These are phyloP conservation scores for Eulemur rubriventer DNA, from an alignment of 2,797 vertebrate genomes.

Conservation along the genomic window DNA sequence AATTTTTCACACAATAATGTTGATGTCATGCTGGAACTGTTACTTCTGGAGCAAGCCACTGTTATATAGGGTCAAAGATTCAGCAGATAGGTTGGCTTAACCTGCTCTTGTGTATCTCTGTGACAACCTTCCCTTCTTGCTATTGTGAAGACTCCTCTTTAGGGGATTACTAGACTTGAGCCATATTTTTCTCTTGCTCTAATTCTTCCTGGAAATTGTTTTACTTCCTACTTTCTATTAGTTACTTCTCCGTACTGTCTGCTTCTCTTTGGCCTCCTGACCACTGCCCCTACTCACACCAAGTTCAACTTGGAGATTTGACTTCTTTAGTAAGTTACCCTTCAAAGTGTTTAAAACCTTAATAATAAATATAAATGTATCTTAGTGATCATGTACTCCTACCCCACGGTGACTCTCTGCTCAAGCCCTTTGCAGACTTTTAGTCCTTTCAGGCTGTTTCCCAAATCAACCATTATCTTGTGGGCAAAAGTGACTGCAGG, in stretches of 20 bases:
- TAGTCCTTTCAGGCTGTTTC: not conserved
- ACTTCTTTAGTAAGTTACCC: not conserved
- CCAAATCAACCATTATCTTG: not conserved
- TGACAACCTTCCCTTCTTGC: not conserved
- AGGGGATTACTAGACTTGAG: not conserved
- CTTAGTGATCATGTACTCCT: not conserved
- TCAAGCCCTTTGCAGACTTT: not conserved
- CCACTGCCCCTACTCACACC: too few relatives aligned
- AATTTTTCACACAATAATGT: not conserved
- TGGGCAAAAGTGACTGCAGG: not conserved
- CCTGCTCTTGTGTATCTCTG: not conserved
- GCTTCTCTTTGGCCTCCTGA: not conserved
- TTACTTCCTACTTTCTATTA: not conserved
- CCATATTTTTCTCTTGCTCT: not conserved
- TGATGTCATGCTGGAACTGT: not conserved
- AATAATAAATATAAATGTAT: not conserved
- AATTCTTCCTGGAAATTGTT: not conserved
- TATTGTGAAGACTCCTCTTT: not conserved
- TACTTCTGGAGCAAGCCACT: not conserved
- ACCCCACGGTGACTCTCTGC: not conserved
- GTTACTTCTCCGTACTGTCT: not conserved
- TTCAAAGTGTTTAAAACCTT: not conserved
- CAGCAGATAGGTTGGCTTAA: not conserved
- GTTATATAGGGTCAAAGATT: not conserved
- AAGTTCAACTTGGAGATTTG: not conserved